Percentiles rank a stretch among this genome's conserved stretches.
These are phyloP conservation scores for Phylloscopus collybita DNA, from an alignment of 2,797 vertebrate species.

Conservation along the genomic window DNA sequence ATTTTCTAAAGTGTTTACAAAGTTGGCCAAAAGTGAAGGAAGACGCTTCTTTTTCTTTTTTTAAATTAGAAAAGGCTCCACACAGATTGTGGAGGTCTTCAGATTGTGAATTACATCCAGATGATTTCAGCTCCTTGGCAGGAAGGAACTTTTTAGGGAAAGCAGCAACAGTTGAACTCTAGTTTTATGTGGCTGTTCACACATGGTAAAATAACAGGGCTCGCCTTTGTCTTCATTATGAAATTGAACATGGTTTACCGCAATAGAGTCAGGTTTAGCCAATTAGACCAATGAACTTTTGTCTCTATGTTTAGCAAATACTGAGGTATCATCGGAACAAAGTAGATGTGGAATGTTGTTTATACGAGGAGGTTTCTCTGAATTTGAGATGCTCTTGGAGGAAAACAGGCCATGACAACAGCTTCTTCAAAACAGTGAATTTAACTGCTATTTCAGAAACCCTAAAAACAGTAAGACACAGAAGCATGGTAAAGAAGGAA, in stretches of 20 bases:
- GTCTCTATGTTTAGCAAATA: constrained; percentile 30
- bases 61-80: neutral
- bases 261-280: neutral
- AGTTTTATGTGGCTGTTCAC: constrained; percentile 38
- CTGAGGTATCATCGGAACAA: constrained; percentile 21
- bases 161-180: constrained; percentile 22
- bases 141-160: neutral
- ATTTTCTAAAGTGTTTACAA: neutral
- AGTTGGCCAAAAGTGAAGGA: neutral
- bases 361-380: constrained; percentile 11
- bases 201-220: constrained; percentile 22
- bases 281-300: constrained; percentile 36
- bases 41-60: neutral
- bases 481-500: neutral
- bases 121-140: constrained; percentile 21
- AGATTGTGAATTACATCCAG: constrained; percentile 41
- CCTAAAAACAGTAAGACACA: neutral
- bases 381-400: constrained; percentile 16
- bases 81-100: neutral
- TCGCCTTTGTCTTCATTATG: constrained; percentile 8
- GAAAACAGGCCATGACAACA: neutral
- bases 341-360: constrained; percentile 31
- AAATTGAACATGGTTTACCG: neutral
- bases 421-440: neutral
- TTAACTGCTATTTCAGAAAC: constrained; percentile 5